phyloP scores from a whole-genome alignment of 2,888 invertebrate species.

The Papilio gigon region DNA sequence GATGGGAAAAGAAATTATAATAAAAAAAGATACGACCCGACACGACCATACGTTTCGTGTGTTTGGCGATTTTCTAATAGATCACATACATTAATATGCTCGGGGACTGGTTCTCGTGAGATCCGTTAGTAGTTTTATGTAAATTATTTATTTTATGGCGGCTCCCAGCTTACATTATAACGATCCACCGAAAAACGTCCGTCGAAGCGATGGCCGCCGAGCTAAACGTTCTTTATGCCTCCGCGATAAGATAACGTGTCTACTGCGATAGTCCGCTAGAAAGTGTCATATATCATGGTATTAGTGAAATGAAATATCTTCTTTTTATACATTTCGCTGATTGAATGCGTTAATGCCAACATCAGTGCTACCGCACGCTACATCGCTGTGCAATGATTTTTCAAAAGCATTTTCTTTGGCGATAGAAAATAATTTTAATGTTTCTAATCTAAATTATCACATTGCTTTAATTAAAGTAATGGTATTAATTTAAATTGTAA shows the following conservation, averaged over 20 bases:
- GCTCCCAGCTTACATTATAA: conserved; percentile 77
- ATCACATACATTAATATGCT: conserved; percentile 78
- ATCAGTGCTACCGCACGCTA: conserved; percentile 38
- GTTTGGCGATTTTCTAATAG: conserved; percentile 79
- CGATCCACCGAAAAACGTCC: conserved; percentile 59
- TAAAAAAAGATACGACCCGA: conserved; percentile 64
- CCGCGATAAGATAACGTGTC: conserved; percentile 58
- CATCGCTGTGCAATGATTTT: background rate
- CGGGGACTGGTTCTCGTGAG: conserved; percentile 75
- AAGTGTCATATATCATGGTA: conserved; percentile 68
- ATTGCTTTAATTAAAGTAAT: conserved; percentile 15
- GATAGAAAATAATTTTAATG: conserved; percentile 8
- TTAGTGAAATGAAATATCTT: conserved; percentile 58
- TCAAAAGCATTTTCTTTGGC: conserved; percentile 16
- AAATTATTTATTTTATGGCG: conserved; percentile 76
- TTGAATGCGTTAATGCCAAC: conserved; percentile 40
- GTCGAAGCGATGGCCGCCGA: conserved; percentile 44
- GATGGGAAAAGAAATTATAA: conserved; percentile 67
- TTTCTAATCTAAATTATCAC: conserved; percentile 11
- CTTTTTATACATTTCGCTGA: conserved; percentile 49
- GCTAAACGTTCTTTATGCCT: conserved; percentile 46
- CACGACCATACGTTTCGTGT: conserved; percentile 59
- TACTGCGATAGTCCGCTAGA: conserved; percentile 58
- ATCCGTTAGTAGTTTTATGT: conserved; percentile 82
- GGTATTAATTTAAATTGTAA: conserved; percentile 16